phyloP scores from a whole-genome alignment of 2,113 vertebrate genomes.

The Myotis yumanensis region DNA sequence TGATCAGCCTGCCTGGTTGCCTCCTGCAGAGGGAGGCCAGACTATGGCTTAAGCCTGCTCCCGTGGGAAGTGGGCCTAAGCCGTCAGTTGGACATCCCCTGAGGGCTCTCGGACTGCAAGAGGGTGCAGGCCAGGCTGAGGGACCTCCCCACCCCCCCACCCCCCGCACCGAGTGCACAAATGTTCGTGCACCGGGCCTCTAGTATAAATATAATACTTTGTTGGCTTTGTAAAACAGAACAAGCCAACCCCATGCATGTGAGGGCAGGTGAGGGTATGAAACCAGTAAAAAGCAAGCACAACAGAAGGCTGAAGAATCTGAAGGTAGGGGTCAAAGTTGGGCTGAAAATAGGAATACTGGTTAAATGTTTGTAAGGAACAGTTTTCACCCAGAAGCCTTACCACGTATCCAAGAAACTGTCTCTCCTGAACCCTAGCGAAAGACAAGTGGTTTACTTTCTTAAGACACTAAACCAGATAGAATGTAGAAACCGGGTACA shows the following conservation, averaged over 20 bases:
- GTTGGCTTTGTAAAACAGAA: background rate
- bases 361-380: background rate
- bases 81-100: no score
- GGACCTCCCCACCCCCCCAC: no score
- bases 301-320: background rate
- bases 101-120: no score
- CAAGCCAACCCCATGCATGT: background rate
- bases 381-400: background rate
- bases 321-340: background rate
- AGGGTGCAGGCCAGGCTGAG: no score
- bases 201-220: no score
- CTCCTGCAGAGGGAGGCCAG: no score
- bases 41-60: no score
- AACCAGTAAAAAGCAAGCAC: background rate
- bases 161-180: no score
- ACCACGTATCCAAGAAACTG: background rate
- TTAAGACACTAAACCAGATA: background rate
- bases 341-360: background rate
- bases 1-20: no score
- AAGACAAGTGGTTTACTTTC: background rate
- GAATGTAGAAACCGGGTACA: background rate
- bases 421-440: background rate
- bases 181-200: no score
- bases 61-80: no score
- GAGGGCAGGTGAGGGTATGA: background rate